Conservation (phyloP, 2,113 vertebrate genomes). For the Gymnogyps californianus region DNA sequence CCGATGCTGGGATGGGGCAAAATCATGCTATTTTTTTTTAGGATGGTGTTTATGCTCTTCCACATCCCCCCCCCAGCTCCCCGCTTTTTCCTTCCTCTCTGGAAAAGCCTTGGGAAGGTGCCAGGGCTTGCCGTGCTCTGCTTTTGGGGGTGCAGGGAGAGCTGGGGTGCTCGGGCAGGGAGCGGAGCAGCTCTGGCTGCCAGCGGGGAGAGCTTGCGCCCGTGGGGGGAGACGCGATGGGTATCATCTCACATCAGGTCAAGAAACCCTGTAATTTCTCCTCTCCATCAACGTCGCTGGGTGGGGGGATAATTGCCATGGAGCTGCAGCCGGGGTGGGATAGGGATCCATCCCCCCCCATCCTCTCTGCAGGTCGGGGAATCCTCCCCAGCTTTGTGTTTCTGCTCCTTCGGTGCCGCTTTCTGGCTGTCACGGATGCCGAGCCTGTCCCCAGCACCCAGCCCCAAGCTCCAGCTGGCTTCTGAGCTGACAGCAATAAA, state of each 20-base stretch:
- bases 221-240: accelerated
- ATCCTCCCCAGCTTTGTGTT: background rate
- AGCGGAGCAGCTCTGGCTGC: background rate
- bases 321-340: background rate
- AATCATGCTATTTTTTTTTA: background rate
- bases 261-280: background rate
- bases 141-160: background rate
- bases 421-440: background rate
- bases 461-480: background rate
- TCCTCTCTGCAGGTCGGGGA: accelerated
- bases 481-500: background rate
- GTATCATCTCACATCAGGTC: background rate
- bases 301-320: accelerated
- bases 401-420: background rate
- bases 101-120: background rate
- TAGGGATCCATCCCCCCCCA: background rate
- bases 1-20: background rate
- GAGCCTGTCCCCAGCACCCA: background rate
- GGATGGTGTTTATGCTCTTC: background rate
- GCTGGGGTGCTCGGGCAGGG: background rate
- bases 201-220: accelerated
- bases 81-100: background rate
- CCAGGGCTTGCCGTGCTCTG: background rate
- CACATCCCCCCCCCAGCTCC: too few species aligned
- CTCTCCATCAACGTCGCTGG: accelerated